Conservation (phyloP, 92 coral and sea anemone species). For the Micromussa lordhowensis region DNA sequence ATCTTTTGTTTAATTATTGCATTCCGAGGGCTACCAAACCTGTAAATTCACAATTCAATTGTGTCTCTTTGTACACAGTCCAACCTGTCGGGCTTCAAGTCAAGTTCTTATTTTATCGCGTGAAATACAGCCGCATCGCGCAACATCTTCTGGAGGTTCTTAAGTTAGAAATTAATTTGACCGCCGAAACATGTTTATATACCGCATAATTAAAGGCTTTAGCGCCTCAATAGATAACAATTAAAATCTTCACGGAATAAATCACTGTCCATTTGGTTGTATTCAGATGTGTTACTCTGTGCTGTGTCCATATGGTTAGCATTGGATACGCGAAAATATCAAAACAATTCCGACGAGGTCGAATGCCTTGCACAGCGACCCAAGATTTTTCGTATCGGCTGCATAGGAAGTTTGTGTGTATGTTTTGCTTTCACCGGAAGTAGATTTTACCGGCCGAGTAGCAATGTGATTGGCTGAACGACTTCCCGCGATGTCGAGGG, state of each 20-base stretch:
- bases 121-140: background rate
- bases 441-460: background rate
- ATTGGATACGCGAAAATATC: background rate
- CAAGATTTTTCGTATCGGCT: background rate
- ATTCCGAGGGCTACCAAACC: conserved; percentile 26
- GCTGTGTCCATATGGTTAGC: background rate
- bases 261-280: background rate
- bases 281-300: background rate
- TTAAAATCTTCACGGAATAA: conserved; percentile 24
- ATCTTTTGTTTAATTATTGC: conserved; percentile 43
- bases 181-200: conserved; percentile 25
- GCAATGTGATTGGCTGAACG: conserved; percentile 31
- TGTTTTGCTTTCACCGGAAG: conserved; percentile 53
- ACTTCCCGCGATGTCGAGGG: conserved; percentile 35
- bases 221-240: conserved; percentile 19
- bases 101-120: background rate
- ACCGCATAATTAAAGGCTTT: conserved; percentile 32
- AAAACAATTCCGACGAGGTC: background rate
- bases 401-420: background rate
- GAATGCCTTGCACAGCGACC: background rate
- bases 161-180: conserved; percentile 28
- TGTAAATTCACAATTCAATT: conserved; percentile 22
- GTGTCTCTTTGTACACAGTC: background rate
- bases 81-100: conserved; percentile 11
- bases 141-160: conserved; percentile 20